Evolutionary conservation across 2,888 invertebrate genomes (phyloP), one percentile per base, ranked within the genome.

Genomic region (Neoascia interrupta): DNA sequence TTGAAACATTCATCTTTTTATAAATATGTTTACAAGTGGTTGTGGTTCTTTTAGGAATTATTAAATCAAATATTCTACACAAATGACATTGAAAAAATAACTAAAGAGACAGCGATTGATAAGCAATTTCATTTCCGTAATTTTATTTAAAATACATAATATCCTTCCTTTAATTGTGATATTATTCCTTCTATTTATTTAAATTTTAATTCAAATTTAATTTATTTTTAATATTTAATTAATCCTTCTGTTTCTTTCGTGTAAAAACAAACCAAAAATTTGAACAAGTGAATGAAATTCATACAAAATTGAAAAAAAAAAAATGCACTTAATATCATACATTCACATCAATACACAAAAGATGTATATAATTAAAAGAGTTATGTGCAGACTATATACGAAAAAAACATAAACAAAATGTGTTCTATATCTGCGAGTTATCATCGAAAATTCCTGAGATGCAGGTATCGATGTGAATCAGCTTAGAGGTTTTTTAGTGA

Each of bases 11-110:
- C 56, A 64, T 70, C 28, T 66, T 66, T 70, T 83, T 81, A 51
- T 64, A 53, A 13, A 56, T 45, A 80, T 79, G 82, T 82, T 81
- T 84, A 85, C 84, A 87, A 87, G 84, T 89, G 90, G 90, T 90
- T 90, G 88, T 87, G 88, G 87, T 87, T 87, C 87, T 87, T 84
- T 84, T 84, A 85, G 83, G 75, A 82, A 80, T 81, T 83, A 70
- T 69, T 11, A 72, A 61, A n/a, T n/a, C n/a, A n/a, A n/a, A n/a
- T n/a, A n/a, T n/a, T n/a, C n/a, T n/a, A 51, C 45, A 56, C 23
- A 18, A 69, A 74, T 60, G 60, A 74, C 51, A 49, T 16, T 49
- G 13, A 19, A 34, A 31, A 34, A 18, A 21, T 19, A 8, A 47
- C 39, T 41, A 41, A 51, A 37, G 49, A 53, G 47, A 45, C 23